Conservation (phyloP, 2,113 vertebrate species). For the Zosterops borbonicus region DNA sequence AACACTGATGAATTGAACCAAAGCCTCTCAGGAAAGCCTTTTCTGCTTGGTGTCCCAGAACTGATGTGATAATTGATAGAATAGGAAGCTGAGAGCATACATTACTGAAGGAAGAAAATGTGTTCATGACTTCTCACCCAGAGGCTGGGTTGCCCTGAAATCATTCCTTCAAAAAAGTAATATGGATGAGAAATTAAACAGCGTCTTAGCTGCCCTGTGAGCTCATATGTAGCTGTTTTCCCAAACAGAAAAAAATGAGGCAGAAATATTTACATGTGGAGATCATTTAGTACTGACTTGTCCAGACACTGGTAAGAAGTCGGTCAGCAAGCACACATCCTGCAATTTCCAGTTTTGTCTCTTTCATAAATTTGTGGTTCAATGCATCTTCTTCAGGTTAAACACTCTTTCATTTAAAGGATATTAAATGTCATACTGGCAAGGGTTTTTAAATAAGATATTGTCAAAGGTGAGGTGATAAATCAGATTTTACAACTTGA, state of each 20-base stretch:
- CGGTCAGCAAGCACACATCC: neutral
- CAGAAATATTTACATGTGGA: neutral
- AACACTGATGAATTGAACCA: neutral
- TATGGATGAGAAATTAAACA: neutral
- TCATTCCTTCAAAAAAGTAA: neutral
- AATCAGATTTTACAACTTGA: conserved; percentile 27
- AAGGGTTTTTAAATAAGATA: conserved; percentile 22
- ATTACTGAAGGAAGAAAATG: neutral
- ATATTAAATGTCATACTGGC: conserved; percentile 10
- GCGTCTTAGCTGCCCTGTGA: neutral
- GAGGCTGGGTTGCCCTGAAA: neutral
- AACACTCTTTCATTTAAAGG: conserved; percentile 24
- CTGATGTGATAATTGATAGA: neutral
- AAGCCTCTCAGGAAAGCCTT: neutral
- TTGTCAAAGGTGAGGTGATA: neutral
- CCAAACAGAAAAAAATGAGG: neutral
- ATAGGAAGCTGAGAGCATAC: neutral
- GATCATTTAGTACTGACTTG: neutral
- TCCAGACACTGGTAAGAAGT: neutral
- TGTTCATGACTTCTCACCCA: neutral
- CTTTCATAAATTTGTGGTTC: neutral
- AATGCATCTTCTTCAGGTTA: conserved; percentile 7
- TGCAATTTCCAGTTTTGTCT: neutral
- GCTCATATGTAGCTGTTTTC: neutral
- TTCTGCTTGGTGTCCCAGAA: neutral